These are phyloP conservation scores for Pedetes capensis DNA, from an alignment of 2,113 vertebrate species.

Conservation along the genomic window DNA sequence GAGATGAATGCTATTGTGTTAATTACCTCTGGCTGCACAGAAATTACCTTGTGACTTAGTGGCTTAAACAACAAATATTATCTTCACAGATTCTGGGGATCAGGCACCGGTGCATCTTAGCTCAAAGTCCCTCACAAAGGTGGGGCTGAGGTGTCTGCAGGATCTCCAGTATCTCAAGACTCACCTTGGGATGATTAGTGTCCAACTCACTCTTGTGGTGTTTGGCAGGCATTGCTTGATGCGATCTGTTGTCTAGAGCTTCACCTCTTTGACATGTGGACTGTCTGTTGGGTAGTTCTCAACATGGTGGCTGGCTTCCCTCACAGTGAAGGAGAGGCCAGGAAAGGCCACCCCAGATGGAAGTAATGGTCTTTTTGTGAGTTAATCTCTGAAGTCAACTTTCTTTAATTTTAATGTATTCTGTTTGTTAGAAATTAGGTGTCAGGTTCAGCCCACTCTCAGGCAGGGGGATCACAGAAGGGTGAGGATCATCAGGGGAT, in stretches of 20 bases:
- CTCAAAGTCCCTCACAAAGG: not conserved
- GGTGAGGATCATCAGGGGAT: accelerated
- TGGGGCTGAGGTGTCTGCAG: not conserved
- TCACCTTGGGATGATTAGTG: not conserved
- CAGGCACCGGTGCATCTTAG: not conserved
- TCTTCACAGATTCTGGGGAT: not conserved
- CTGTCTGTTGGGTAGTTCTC: not conserved
- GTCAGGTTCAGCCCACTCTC: not conserved
- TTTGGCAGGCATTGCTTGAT: not conserved
- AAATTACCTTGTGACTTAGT: not conserved
- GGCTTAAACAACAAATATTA: not conserved
- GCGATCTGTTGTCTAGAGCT: accelerated
- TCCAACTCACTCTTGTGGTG: not conserved
- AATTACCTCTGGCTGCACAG: not conserved
- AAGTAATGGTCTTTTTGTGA: not conserved
- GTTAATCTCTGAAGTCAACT: not conserved
- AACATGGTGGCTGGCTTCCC: not conserved
- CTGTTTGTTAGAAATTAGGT: not conserved
- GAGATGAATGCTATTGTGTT: not conserved
- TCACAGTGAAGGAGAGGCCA: not conserved
- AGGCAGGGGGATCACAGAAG: accelerated
- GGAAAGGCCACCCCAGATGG: not conserved
- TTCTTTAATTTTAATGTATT: not conserved
- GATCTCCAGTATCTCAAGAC: not conserved
- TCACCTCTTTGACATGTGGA: not conserved